Conservation (phyloP, 2,113 vertebrate species). For the Sebastes schlegelii region DNA sequence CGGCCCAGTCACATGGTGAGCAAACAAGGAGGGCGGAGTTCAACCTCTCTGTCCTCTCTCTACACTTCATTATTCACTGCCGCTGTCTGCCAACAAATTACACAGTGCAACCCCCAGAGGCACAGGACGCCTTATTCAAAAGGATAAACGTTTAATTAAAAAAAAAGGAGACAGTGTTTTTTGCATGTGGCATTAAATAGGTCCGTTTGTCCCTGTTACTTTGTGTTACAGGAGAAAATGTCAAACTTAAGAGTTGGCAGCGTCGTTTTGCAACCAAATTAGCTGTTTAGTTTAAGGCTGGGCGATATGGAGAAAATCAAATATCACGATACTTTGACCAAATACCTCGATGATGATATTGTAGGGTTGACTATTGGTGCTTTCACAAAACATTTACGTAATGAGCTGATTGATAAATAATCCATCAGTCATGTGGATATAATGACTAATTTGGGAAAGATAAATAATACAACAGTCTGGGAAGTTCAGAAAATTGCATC, state of each 20-base stretch:
- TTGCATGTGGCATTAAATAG: constrained; percentile 10
- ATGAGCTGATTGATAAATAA: no score
- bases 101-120: not conserved
- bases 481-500: no score
- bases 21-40: constrained; percentile 48
- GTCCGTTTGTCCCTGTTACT: not conserved
- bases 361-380: no score
- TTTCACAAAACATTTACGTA: no score
- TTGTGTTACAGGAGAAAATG: not conserved
- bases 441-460: no score
- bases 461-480: no score
- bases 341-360: no score
- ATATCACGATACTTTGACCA: no score
- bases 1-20: constrained; percentile 51
- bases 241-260: not conserved
- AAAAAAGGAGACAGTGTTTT: not conserved
- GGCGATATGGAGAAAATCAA: no score
- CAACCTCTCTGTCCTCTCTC: not conserved
- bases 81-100: not conserved
- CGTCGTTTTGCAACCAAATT: not conserved
- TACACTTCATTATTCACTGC: not conserved
- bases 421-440: no score
- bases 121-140: constrained; percentile 18
- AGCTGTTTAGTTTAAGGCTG: not conserved
- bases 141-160: constrained; percentile 20